A percentile compares a stretch with the other conserved stretches of the same genome.
These are phyloP conservation scores for Trinectes maculatus DNA, from an alignment of 2,113 vertebrate species.

Conservation along the genomic window DNA sequence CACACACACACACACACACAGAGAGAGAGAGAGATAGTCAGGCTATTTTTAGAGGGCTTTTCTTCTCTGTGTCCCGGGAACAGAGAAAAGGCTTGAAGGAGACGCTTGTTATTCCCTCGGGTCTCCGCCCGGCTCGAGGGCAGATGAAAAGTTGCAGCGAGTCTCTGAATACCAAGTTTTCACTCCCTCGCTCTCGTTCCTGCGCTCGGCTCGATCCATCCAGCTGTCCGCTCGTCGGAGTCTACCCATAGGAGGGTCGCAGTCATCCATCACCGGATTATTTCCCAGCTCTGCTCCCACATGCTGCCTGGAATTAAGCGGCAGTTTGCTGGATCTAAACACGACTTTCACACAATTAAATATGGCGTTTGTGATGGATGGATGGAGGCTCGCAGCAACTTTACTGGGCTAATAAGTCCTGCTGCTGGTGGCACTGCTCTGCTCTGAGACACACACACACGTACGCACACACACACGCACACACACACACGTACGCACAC, in stretches of 20 bases:
- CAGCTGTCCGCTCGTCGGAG: conserved; percentile 58
- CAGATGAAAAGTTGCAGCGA: conserved; percentile 71
- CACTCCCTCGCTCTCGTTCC: conserved; percentile 43
- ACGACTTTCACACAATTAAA: conserved; percentile 83
- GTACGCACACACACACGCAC: background rate
- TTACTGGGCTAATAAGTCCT: conserved; percentile 50
- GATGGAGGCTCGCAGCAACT: conserved; percentile 48
- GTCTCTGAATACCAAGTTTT: conserved; percentile 68
- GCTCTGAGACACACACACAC: conserved; percentile 21
- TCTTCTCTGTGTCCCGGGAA: conserved; percentile 67
- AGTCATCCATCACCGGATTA: conserved; percentile 86
- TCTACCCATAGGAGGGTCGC: conserved; percentile 85
- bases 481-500: background rate
- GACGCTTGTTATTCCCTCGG: conserved; percentile 76
- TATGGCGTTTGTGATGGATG: conserved; percentile 88
- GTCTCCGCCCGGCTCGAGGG: conserved; percentile 64
- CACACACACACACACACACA: conserved; percentile 12
- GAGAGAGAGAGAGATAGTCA: conserved; percentile 63
- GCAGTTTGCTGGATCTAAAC: conserved; percentile 84
- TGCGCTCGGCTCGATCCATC: conserved; percentile 57
- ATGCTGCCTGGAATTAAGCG: conserved; percentile 84
- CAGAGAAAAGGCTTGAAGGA: conserved; percentile 69
- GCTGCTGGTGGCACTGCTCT: conserved; percentile 65
- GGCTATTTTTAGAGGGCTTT: conserved; percentile 74
- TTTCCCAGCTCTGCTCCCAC: conserved; percentile 80